phyloP scores from a whole-genome alignment of 2,797 vertebrate genomes.

The Meda fulgida region DNA sequence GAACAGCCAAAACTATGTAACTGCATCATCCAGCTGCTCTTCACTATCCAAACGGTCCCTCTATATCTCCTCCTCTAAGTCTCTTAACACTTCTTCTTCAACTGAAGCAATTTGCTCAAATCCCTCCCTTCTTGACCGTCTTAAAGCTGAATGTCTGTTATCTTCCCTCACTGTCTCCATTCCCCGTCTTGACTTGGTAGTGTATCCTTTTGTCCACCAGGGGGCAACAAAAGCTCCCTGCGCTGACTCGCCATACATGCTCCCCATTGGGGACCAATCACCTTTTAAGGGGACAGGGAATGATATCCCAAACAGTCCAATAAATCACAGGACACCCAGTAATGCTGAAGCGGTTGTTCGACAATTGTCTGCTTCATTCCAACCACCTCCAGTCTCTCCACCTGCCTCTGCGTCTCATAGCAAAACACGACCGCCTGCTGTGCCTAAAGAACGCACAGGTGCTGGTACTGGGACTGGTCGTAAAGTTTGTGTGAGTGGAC shows the following conservation, averaged over 20 bases:
- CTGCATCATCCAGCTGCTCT: constrained; percentile 17
- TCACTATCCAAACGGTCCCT: not conserved
- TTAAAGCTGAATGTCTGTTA: constrained; percentile 47
- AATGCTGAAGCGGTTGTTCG: not conserved
- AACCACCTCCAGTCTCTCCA: constrained; percentile 61
- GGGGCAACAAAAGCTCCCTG: not conserved
- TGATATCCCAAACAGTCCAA: not conserved
- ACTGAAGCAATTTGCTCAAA: not conserved
- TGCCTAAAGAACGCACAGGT: constrained; percentile 49
- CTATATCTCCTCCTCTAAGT: constrained; percentile 1
- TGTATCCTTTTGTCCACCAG: not conserved
- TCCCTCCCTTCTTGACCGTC: constrained; percentile 6
- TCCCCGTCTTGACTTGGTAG: constrained; percentile 28
- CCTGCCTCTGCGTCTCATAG: constrained; percentile 39
- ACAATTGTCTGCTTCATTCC: constrained; percentile 40
- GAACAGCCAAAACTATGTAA: not conserved
- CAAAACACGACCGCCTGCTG: constrained; percentile 60
- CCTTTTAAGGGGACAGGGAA: not conserved
- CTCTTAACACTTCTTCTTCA: not conserved
- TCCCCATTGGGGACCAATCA: too few species aligned
- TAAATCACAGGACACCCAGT: not conserved
- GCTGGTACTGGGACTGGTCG: constrained; percentile 62
- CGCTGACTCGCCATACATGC: not conserved
- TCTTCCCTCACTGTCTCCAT: constrained; percentile 49
- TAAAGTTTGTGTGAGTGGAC: constrained; percentile 77